Percentiles rank a stretch among this genome's conserved stretches.
These are phyloP conservation scores for Lepilemur ruficaudatus DNA, from an alignment of 2,797 vertebrate species.

Conservation along the genomic window DNA sequence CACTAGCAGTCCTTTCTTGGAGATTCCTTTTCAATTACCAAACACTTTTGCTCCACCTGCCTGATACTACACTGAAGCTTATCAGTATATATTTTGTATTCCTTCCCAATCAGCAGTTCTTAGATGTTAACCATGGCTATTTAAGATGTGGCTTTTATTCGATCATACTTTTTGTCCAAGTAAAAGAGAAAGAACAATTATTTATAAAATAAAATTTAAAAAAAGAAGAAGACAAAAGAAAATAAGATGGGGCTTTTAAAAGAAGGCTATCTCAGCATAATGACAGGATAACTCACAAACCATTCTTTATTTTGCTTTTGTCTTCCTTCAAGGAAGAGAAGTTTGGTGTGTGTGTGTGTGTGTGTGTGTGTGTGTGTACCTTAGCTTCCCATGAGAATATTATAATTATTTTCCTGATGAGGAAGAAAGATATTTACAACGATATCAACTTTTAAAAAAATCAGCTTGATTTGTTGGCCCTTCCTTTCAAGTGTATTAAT, in stretches of 20 bases:
- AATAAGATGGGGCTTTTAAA: background rate
- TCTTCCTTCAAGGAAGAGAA: background rate
- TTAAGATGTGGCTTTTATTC: background rate
- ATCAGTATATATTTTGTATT: slow-evolving; percentile 48
- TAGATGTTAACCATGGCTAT: background rate
- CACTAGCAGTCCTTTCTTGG: background rate
- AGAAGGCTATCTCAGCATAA: background rate
- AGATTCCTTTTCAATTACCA: background rate
- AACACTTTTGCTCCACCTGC: background rate
- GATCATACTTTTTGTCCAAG: background rate
- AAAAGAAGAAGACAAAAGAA: background rate
- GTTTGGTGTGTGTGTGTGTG: background rate
- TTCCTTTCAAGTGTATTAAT: background rate
- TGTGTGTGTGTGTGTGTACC: background rate
- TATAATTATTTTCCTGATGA: background rate
- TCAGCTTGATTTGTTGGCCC: background rate
- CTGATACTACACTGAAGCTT: background rate
- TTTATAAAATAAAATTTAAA: background rate
- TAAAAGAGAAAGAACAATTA: background rate
- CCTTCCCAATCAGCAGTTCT: background rate
- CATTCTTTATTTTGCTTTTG: slow-evolving; percentile 10
- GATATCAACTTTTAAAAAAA: background rate
- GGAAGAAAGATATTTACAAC: background rate
- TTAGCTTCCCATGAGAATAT: background rate
- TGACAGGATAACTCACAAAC: slow-evolving; percentile 33